phyloP scores from a whole-genome alignment of 2,113 vertebrate genomes.

The Planiliza haematocheilus region DNA sequence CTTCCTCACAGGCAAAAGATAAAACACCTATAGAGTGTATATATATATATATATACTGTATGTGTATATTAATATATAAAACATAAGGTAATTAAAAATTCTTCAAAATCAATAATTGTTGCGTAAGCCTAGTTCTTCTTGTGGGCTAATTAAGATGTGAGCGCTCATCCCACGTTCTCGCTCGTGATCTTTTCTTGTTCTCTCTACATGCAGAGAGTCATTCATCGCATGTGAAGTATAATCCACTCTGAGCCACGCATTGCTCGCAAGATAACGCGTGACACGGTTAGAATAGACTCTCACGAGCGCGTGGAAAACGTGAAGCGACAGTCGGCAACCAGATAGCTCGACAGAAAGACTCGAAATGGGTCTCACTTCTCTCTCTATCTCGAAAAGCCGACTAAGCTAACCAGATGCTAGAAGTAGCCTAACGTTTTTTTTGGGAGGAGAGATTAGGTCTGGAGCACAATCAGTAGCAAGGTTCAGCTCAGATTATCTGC shows the following conservation, averaged over 20 bases:
- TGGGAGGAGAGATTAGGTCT: no score
- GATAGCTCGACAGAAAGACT: no score
- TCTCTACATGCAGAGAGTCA: background rate
- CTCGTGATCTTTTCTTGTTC: background rate
- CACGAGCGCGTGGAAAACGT: no score
- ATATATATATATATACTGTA: background rate
- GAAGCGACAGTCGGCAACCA: no score
- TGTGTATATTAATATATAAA: background rate
- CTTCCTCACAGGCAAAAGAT: slow-evolving; percentile 4
- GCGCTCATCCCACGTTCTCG: background rate
- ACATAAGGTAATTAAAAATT: slow-evolving; percentile 2
- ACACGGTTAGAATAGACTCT: background rate
- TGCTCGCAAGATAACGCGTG: background rate
- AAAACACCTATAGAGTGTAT: background rate
- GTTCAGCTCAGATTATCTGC: no score
- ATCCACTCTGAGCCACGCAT: background rate
- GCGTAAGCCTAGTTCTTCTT: background rate
- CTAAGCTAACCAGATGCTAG: no score
- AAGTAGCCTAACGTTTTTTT: no score
- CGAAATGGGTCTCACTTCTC: no score
- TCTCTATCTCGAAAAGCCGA: no score
- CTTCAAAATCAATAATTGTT: slow-evolving; percentile 22
- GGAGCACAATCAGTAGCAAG: no score
- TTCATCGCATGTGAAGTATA: background rate
- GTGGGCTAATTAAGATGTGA: slow-evolving; percentile 2